These are phyloP conservation scores for Octonoba sinensis DNA, from an alignment of 2,888 invertebrate species.

Conservation along the genomic window DNA sequence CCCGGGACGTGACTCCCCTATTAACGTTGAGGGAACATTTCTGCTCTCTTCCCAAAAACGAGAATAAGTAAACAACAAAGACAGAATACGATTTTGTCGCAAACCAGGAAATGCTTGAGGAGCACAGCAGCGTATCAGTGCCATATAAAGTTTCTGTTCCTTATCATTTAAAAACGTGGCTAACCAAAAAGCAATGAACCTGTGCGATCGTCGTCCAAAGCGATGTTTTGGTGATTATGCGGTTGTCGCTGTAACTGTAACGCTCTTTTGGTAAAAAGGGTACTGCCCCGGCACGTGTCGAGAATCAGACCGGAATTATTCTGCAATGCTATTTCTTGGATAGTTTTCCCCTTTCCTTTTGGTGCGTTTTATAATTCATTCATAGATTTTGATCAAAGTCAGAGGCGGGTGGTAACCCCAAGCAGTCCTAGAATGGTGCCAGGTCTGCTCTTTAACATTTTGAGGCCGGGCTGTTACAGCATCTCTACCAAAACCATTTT, in stretches of 20 bases:
- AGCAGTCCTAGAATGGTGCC: too few species aligned
- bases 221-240: conserved; percentile 36
- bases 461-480: too few species aligned
- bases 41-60: conserved; percentile 14
- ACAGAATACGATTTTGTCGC: conserved; percentile 35
- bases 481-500: too few species aligned
- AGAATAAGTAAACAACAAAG: conserved; percentile 22
- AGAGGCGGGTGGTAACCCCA: too few species aligned
- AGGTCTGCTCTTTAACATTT: too few species aligned
- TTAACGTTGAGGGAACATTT: conserved; percentile 21
- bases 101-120: conserved; percentile 57
- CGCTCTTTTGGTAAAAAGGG: conserved; percentile 28
- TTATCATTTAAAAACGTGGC: conserved; percentile 46
- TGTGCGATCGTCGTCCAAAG: conserved; percentile 36
- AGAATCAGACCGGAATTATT: neutral
- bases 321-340: neutral
- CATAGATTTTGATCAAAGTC: neutral
- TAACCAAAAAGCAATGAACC: conserved; percentile 57
- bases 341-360: neutral
- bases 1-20: conserved; percentile 57
- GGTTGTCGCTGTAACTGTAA: conserved; percentile 41
- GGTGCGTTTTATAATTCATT: neutral
- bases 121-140: conserved; percentile 53
- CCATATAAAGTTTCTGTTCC: conserved; percentile 40
- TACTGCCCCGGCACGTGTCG: conserved; percentile 11